These are phyloP conservation scores for Scopus umbretta DNA, from an alignment of 2,113 vertebrate genomes.

Conservation along the genomic window DNA sequence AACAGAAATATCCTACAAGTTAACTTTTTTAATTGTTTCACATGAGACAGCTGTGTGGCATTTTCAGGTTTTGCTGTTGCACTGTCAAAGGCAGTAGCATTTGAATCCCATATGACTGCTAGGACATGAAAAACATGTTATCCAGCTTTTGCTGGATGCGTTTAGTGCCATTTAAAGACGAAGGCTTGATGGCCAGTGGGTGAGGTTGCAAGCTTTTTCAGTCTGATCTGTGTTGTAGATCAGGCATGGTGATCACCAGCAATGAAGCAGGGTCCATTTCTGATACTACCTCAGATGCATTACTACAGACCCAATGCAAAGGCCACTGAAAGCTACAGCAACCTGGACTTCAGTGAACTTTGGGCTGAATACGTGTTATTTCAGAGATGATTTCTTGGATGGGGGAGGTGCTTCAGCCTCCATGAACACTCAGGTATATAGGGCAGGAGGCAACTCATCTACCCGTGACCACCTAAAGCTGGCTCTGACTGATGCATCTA, in stretches of 20 bases:
- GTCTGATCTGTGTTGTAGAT: neutral
- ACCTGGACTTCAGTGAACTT: neutral
- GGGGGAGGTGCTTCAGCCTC: neutral
- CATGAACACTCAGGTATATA: neutral
- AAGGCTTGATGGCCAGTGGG: neutral
- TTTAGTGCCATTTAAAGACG: neutral
- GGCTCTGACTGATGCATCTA: neutral
- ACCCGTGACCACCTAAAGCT: neutral
- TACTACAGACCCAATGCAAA: rapidly evolving
- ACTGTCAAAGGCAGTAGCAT: neutral
- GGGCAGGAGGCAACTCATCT: neutral
- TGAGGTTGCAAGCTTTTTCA: neutral
- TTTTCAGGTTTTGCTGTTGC: neutral
- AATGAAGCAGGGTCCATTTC: neutral
- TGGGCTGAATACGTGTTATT: neutral
- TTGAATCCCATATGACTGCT: neutral
- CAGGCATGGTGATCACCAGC: neutral
- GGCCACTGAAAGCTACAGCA: neutral
- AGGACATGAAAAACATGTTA: neutral
- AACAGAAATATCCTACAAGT: neutral
- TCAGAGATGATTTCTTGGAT: neutral
- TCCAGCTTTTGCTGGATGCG: neutral
- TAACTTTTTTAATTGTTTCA: neutral
- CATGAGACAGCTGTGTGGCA: neutral
- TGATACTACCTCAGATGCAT: neutral